Evolutionary conservation across 2,888 invertebrate species (phyloP).

Genomic region (Trichopria drosophilae): DNA sequence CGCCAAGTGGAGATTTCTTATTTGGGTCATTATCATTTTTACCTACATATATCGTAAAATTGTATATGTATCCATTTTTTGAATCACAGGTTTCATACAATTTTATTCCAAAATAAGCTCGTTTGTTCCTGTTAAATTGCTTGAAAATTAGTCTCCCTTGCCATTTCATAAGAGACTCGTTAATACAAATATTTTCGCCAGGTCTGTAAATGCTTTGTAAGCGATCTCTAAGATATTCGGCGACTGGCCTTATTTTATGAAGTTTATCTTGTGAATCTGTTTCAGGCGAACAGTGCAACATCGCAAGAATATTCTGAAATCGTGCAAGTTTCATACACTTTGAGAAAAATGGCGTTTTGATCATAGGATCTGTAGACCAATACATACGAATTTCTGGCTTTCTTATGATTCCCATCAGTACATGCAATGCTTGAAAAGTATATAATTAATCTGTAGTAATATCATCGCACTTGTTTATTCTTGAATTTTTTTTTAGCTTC

Average conservation of each 20-base stretch:
- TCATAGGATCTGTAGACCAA: constrained; percentile 6
- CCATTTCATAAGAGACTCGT: too few species aligned
- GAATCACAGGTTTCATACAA: too few species aligned
- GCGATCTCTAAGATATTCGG: constrained; percentile 6
- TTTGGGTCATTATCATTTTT: too few species aligned
- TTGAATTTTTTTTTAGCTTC: constrained; percentile 9
- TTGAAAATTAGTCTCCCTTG: too few species aligned
- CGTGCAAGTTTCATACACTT: not conserved
- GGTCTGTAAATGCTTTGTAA: constrained; percentile 8
- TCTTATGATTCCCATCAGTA: constrained; percentile 6
- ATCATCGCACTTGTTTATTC: constrained; percentile 3
- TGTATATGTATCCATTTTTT: too few species aligned
- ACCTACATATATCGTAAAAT: too few species aligned
- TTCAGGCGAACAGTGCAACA: not conserved
- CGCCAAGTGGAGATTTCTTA: too few species aligned
- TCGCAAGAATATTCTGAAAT: too few species aligned
- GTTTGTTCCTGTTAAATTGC: too few species aligned
- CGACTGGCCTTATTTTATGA: constrained; percentile 3
- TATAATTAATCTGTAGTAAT: too few species aligned
- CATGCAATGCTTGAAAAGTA: not conserved
- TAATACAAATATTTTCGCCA: constrained; percentile 1
- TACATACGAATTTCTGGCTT: too few species aligned
- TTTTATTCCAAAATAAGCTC: too few species aligned
- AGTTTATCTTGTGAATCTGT: not conserved
- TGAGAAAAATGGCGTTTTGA: constrained; percentile 5